phyloP scores from a whole-genome alignment of 2,888 invertebrate genomes.

The Dicyrtoma fusca region DNA sequence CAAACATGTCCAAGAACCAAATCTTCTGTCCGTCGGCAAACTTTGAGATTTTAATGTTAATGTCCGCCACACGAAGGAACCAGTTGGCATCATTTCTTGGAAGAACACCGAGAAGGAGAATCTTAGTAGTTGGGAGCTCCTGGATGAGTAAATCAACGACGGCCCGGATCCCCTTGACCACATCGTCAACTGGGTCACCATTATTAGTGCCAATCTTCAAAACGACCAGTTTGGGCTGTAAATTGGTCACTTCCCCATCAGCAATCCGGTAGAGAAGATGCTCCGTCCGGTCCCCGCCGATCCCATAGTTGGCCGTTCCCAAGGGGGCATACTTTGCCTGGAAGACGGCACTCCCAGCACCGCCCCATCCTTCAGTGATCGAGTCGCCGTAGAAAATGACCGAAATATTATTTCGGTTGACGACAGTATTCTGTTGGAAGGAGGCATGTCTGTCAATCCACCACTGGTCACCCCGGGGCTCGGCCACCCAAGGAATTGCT shows the following conservation, averaged over 20 bases:
- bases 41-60: slow-evolving; percentile 32
- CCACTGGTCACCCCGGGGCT: slow-evolving; percentile 7
- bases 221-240: slow-evolving; percentile 28
- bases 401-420: slow-evolving; percentile 17
- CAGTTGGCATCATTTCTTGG: slow-evolving; percentile 12
- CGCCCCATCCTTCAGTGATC: slow-evolving; percentile 35
- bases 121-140: slow-evolving; percentile 39
- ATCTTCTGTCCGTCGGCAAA: slow-evolving; percentile 45
- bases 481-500: slow-evolving; percentile 31
- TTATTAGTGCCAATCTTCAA: slow-evolving; percentile 34
- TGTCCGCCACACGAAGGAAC: slow-evolving; percentile 10
- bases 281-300: slow-evolving; percentile 34
- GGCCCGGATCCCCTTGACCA: slow-evolving; percentile 22
- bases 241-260: slow-evolving; percentile 18
- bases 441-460: slow-evolving; percentile 23
- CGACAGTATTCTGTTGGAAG: slow-evolving; percentile 28
- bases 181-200: not conserved
- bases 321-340: slow-evolving; percentile 23
- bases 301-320: slow-evolving; percentile 36
- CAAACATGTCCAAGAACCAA: slow-evolving; percentile 47
- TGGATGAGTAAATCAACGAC: slow-evolving; percentile 11
- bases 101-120: slow-evolving; percentile 42
- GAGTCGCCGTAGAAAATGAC: slow-evolving; percentile 40
- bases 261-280: slow-evolving; percentile 30
- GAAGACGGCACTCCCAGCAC: slow-evolving; percentile 14